Evolutionary conservation across 2,888 invertebrate species (phyloP), one percentile per base, ranked within the genome.

Genomic region (Lochmaea crataegi): DNA sequence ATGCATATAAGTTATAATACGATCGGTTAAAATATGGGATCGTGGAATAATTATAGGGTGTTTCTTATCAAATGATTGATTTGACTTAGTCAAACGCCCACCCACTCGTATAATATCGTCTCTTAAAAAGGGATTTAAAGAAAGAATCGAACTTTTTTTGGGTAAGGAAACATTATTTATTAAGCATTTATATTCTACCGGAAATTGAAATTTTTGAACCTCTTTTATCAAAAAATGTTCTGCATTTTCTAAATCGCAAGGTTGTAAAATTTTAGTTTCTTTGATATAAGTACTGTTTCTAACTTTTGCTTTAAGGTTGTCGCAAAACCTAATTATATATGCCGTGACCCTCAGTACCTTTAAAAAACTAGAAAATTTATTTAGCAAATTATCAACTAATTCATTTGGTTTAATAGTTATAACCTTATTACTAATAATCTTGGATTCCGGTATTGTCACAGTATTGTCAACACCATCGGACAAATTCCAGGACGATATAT

Each of bases 101-200:
- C 18, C 53, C 10, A 53, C n/a, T 1, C 48, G n/a, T 1, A 48
- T n/a, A 6, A 48, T n/a, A n/a, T n/a, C 48, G n/a, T 48, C 12
- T 48, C n/a, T n/a, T 48, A 48, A 48, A n/a, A 48, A 48, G 10
- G 53, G 53, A 18, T 53, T 53, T 53, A 53, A 18, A 16, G 53
- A 53, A 9, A 16, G 18, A 53, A 53, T 53, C 10, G n/a, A 16
- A 53, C 7, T 18, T 48, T 48, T 48, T 6, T 48, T n/a, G 0
- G 48, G 48, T 6, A 48, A n/a, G n/a, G n/a, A n/a, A n/a, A n/a
- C n/a, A n/a, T n/a, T n/a, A n/a, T n/a, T n/a, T n/a, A n/a, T n/a
- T n/a, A n/a, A n/a, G n/a, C n/a, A n/a, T n/a, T n/a, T n/a, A n/a
- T n/a, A n/a, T n/a, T n/a, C n/a, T n/a, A n/a, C n/a, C n/a, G n/a